Conservation (phyloP, 1,140 invertebrate genomes). For the Saxidomus purpurata region DNA sequence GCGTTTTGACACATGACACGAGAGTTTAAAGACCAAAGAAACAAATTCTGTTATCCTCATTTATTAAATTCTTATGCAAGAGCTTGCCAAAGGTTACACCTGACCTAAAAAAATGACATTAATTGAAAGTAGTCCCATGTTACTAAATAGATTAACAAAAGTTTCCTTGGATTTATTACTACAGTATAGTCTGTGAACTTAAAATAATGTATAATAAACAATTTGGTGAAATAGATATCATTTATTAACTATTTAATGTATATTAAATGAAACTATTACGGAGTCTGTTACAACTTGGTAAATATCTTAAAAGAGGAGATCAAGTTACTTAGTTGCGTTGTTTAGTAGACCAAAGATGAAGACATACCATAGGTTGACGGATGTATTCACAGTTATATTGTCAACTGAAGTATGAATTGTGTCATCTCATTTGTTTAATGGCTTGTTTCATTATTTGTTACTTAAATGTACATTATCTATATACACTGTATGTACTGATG, state of each 20-base stretch:
- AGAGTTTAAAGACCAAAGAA: too few species aligned
- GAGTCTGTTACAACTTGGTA: background rate
- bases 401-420: conserved; percentile 18
- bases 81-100: too few species aligned
- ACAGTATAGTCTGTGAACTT: background rate
- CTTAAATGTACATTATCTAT: background rate
- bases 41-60: too few species aligned
- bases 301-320: background rate
- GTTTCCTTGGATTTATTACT: too few species aligned
- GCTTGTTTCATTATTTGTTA: conserved; percentile 1
- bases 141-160: too few species aligned
- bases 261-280: background rate
- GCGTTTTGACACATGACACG: too few species aligned
- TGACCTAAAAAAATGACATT: too few species aligned
- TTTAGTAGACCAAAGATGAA: background rate
- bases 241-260: background rate
- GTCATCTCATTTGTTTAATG: conserved; percentile 3
- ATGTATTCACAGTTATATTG: background rate
- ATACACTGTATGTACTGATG: background rate
- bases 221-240: background rate
- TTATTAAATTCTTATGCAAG: too few species aligned
- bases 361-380: background rate
- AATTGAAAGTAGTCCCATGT: background rate
- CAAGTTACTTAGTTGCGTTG: background rate
- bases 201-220: background rate